These are phyloP conservation scores for Pogonocherus hispidulus DNA, from an alignment of 2,888 invertebrate genomes.

Conservation along the genomic window DNA sequence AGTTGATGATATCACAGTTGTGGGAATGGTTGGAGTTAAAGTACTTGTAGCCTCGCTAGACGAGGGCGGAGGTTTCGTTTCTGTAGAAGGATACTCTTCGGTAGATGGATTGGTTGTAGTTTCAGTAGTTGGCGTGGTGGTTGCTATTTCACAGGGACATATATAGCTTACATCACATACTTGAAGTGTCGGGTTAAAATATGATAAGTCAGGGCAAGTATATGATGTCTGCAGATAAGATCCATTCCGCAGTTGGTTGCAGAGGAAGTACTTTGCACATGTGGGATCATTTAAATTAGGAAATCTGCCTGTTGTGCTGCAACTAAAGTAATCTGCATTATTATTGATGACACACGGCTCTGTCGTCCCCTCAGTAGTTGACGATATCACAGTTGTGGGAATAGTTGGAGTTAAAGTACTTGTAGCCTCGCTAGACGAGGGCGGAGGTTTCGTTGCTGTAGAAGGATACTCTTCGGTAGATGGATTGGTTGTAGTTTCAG, in stretches of 20 bases:
- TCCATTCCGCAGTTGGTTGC: constrained; percentile 62
- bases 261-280: constrained; percentile 68
- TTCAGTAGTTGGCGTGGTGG: not conserved
- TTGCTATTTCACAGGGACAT: no score
- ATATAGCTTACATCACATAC: constrained; percentile 55
- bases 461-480: no score
- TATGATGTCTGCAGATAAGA: constrained; percentile 64
- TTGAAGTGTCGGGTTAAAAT: constrained; percentile 65
- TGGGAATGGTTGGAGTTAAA: no score
- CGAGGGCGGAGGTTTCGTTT: no score
- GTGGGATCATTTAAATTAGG: constrained; percentile 57
- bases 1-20: no score
- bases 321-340: not conserved
- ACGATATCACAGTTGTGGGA: constrained; percentile 13
- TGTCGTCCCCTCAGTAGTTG: not conserved
- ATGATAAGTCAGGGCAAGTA: constrained; percentile 68
- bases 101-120: no score
- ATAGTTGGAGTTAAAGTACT: not conserved
- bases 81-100: no score
- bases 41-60: no score
- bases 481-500: not conserved
- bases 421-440: not conserved
- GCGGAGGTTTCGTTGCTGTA: no score
- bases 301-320: constrained; percentile 44
- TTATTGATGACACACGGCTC: not conserved